A percentile compares a stretch with the other conserved stretches of the same genome.
phyloP scores from a whole-genome alignment of 2,797 vertebrate genomes.

The Hirundo rustica region DNA sequence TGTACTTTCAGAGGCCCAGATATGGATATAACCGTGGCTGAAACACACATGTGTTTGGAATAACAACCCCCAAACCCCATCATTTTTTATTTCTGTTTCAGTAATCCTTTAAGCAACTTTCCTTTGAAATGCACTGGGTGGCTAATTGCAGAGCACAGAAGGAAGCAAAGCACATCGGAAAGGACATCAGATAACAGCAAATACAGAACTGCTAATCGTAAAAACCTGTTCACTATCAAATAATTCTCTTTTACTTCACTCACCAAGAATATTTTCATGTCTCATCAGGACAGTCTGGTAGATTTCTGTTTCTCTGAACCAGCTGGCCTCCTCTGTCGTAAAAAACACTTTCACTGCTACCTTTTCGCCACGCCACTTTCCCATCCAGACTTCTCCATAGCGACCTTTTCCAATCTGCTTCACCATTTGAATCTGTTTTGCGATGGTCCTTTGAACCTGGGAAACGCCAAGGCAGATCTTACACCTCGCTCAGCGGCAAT shows the following conservation, averaged over 20 bases:
- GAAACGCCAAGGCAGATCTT: conserved; percentile 17
- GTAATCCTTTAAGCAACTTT: not conserved
- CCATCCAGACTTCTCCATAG: conserved; percentile 98
- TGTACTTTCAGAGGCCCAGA: not conserved
- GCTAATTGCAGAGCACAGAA: conserved; percentile 7
- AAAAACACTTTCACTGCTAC: conserved; percentile 98
- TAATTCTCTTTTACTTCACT: conserved; percentile 9
- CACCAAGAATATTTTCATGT: conserved; percentile 96
- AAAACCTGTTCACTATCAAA: not conserved
- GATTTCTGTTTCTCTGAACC: conserved; percentile 98
- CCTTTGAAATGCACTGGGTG: not conserved
- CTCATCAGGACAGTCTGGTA: conserved; percentile 99
- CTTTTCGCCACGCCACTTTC: conserved; percentile 92
- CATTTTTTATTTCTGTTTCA: not conserved
- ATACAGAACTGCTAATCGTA: not conserved
- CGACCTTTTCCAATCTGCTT: conserved; percentile 98
- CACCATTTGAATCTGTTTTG: conserved; percentile 98
- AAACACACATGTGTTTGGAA: not conserved
- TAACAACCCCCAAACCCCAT: not conserved
- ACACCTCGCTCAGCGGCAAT: not conserved
- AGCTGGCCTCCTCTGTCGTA: conserved; percentile 96
- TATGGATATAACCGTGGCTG: not conserved
- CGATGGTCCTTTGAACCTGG: conserved; percentile 96
- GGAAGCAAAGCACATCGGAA: not conserved
- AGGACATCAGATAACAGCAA: conserved; percentile 19